Evolutionary conservation across 2,113 vertebrate genomes (phyloP).

Genomic region (Poeciliopsis occidentalis): DNA sequence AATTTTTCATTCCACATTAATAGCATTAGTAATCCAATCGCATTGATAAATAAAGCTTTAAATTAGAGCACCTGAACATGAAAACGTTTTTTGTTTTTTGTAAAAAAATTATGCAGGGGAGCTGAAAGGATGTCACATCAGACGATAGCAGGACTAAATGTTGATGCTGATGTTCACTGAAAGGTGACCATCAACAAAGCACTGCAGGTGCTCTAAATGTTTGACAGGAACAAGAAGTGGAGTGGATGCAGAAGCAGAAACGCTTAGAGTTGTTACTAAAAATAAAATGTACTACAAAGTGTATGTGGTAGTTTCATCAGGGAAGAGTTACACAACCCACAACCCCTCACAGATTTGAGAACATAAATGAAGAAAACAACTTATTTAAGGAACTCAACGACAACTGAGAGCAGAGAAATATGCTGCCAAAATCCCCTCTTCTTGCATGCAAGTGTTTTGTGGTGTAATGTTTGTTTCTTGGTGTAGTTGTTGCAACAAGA

Average conservation of each 20-base stretch:
- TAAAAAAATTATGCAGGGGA: not conserved
- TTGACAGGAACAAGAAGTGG: not conserved
- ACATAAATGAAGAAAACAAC: not conserved
- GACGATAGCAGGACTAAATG: not conserved
- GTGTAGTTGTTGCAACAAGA: not conserved
- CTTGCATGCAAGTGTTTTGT: not conserved
- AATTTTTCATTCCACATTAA: not conserved
- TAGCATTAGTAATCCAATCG: not conserved
- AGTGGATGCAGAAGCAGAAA: not conserved
- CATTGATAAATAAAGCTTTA: slow-evolving; percentile 6
- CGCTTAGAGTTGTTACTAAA: not conserved
- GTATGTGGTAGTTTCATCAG: not conserved
- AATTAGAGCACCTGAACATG: not conserved
- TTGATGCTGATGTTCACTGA: not conserved
- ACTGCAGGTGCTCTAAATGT: not conserved
- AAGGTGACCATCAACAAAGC: not conserved
- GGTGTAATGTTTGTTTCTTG: not conserved
- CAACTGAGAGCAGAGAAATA: not conserved
- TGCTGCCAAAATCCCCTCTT: not conserved
- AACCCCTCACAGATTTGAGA: not conserved
- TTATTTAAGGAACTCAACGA: not conserved
- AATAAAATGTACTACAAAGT: not conserved
- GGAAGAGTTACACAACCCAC: not conserved
- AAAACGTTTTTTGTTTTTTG: not conserved
- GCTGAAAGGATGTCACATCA: not conserved